Percentiles rank a stretch among this genome's conserved stretches.
Evolutionary conservation across 2,888 invertebrate genomes (phyloP).

Genomic region (Rhyacophila evoluta): DNA sequence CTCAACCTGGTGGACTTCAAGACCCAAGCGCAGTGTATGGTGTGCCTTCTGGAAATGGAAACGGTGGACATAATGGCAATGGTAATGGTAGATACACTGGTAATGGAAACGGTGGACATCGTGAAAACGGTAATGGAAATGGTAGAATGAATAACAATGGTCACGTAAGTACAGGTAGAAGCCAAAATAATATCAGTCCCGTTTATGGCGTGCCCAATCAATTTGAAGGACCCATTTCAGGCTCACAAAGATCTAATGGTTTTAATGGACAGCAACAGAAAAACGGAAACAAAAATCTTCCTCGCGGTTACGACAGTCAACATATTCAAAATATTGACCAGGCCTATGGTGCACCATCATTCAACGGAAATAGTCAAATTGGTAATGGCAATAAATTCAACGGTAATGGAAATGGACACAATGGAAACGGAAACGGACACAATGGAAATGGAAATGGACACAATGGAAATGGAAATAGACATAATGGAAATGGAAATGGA

Average conservation of each 20-base stretch:
- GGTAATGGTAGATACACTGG: conserved; percentile 32
- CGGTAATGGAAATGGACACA: conserved; percentile 33
- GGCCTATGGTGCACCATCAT: conserved; percentile 39
- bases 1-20: not conserved
- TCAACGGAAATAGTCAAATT: conserved; percentile 23
- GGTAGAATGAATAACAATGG: conserved; percentile 38
- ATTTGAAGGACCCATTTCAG: not conserved
- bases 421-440: conserved; percentile 33
- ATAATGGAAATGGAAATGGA: conserved; percentile 37
- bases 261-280: not conserved
- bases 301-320: conserved; percentile 5
- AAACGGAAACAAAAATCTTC: conserved; percentile 23
- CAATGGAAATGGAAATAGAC: conserved; percentile 28
- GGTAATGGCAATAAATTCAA: not conserved
- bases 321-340: not conserved
- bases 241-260: not conserved
- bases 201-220: not conserved
- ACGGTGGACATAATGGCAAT: conserved; percentile 32
- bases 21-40: conserved; percentile 40
- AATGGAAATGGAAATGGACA: conserved; percentile 23
- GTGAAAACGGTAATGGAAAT: conserved; percentile 40
- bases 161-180: conserved; percentile 27
- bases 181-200: conserved; percentile 23
- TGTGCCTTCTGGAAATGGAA: conserved; percentile 28
- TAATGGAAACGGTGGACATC: conserved; percentile 36